Percentiles rank a stretch among this genome's conserved stretches.
These are phyloP conservation scores for Troilus luridus DNA, from an alignment of 2,888 invertebrate genomes.

Conservation along the genomic window DNA sequence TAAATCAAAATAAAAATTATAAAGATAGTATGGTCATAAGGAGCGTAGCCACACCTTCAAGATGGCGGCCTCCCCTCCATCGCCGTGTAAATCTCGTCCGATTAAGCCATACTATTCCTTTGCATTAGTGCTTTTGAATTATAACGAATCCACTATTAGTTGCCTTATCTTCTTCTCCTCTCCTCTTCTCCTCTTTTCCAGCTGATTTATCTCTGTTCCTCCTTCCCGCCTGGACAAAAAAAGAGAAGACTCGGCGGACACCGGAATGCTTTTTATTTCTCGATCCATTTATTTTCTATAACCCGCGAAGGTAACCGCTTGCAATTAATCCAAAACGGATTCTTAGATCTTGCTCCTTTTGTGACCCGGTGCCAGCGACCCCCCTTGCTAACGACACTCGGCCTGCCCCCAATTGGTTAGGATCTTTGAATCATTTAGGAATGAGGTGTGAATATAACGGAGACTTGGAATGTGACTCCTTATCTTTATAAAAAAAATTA, in stretches of 20 bases:
- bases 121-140: constrained; percentile 46
- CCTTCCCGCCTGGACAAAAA: background rate
- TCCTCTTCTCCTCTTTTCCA: constrained; percentile 22
- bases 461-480: no score
- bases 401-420: background rate
- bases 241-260: background rate
- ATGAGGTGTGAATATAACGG: background rate
- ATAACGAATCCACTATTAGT: constrained; percentile 41
- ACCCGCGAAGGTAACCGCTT: background rate
- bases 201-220: constrained; percentile 22
- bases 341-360: constrained; percentile 18
- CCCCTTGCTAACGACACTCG: background rate
- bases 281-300: constrained; percentile 26
- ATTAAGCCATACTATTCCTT: constrained; percentile 46
- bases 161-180: background rate
- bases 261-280: constrained; percentile 41
- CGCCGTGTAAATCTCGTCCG: background rate
- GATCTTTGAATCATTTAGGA: background rate
- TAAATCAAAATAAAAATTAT: background rate
- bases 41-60: background rate
- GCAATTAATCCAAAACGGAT: constrained; percentile 37
- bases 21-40: background rate
- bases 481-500: no score
- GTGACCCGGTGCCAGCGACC: background rate
- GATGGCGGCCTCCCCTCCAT: constrained; percentile 28